These are phyloP conservation scores for Drosophila melanica DNA, from an alignment of 1,140 invertebrate genomes.

Conservation along the genomic window DNA sequence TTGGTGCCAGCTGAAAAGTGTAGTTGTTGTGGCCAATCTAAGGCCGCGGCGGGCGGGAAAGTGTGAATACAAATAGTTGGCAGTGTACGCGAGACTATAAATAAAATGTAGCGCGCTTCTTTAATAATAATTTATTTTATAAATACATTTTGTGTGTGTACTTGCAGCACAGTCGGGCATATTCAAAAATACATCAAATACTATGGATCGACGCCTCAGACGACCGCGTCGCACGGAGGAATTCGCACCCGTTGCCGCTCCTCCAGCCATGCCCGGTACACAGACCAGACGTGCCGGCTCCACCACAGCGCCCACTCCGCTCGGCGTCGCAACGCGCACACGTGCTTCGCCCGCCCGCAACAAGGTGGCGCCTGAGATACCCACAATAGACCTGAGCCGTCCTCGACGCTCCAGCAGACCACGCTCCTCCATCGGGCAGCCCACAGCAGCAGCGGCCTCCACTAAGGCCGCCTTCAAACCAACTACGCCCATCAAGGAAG, in stretches of 20 bases:
- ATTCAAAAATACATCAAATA: slow-evolving; percentile 12
- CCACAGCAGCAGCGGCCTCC: slow-evolving; percentile 15
- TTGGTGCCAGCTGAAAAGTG: slow-evolving; percentile 50
- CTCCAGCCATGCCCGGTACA: slow-evolving; percentile 25
- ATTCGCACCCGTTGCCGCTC: slow-evolving; percentile 4
- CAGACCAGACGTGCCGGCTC: slow-evolving; percentile 43
- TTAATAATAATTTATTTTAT: slow-evolving; percentile 28
- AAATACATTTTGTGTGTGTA: slow-evolving; percentile 26
- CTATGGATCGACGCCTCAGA: slow-evolving; percentile 72
- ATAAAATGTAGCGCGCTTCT: slow-evolving; percentile 61
- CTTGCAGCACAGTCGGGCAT: slow-evolving; percentile 40
- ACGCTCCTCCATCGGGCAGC: slow-evolving; percentile 47
- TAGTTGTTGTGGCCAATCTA: slow-evolving; percentile 26
- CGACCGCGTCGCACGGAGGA: slow-evolving; percentile 65
- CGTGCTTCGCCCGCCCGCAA: slow-evolving; percentile 67
- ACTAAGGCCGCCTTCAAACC: slow-evolving; percentile 46
- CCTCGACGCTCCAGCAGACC: slow-evolving; percentile 73
- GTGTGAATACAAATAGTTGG: slow-evolving; percentile 43
- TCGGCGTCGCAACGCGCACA: slow-evolving; percentile 43
- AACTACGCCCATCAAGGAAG: slow-evolving; percentile 68
- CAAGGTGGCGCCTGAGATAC: slow-evolving; percentile 30
- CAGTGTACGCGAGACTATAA: slow-evolving; percentile 50
- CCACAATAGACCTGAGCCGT: slow-evolving; percentile 22
- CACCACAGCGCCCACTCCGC: slow-evolving; percentile 5
- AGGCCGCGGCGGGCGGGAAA: slow-evolving; percentile 48